These are phyloP conservation scores for Heliangelus exortis DNA, from an alignment of 2,797 vertebrate species.

Conservation along the genomic window DNA sequence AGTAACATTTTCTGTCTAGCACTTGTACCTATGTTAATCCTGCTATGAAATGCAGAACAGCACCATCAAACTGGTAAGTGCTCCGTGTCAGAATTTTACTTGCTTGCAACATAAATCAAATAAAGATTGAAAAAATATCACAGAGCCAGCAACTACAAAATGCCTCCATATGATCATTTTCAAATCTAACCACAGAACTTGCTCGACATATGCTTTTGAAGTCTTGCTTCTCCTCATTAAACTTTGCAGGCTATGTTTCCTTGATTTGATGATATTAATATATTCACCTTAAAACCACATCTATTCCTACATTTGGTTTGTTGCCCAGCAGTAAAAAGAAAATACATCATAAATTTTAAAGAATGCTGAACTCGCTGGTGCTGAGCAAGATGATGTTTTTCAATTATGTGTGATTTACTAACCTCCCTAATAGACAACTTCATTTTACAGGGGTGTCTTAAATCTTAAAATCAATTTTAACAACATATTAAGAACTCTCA, in stretches of 20 bases:
- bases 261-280: neutral
- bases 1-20: neutral
- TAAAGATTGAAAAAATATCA: neutral
- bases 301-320: conserved; percentile 9
- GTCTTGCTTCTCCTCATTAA: neutral
- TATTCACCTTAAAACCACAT: conserved; percentile 39
- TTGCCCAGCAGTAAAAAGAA: conserved; percentile 52
- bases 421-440: conserved; percentile 41
- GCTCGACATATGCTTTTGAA: neutral
- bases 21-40: neutral
- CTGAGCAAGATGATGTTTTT: conserved; percentile 52
- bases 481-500: neutral
- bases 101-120: conserved; percentile 20
- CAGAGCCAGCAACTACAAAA: conserved; percentile 10
- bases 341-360: conserved; percentile 53
- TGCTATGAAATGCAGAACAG: neutral
- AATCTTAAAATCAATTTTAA: conserved; percentile 60
- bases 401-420: conserved; percentile 59
- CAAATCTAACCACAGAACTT: neutral
- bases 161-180: neutral
- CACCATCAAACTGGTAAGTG: neutral
- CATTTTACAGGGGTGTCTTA: conserved; percentile 2
- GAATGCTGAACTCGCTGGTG: neutral
- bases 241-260: neutral
- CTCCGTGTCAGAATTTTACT: neutral